Evolutionary conservation across 2,888 invertebrate genomes (phyloP), one percentile per base, ranked within the genome.

Genomic region (Seira musarum): DNA sequence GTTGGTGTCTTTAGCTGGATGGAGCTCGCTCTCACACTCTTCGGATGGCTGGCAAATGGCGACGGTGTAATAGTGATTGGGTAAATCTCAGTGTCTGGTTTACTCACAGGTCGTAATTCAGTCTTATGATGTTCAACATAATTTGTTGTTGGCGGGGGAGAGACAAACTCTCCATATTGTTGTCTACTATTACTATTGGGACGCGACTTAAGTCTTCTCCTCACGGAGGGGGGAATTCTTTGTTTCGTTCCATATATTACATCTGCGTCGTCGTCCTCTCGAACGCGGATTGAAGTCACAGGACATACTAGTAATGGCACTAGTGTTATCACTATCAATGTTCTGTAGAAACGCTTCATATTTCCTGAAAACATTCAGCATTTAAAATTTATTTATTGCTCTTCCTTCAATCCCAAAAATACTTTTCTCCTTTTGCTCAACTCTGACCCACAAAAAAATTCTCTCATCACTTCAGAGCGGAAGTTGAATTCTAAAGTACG

Each of bases 271-370:
- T 78, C 77, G 49, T 80, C 80, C 60, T 72, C 73, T 35, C 77
- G 74, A 63, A 83, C 81, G 70, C 83, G 79, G 49, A 81, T 68
- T 63, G 76, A 17, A 69, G 75, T 72, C 76, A 70, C 71, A 73
- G 83, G 76, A 79, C 81, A 79, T 79, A 81, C 72, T 57, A 83
- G 71, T 63, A 76, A 78, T 79, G 81, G 81, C 81, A 83, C 81
- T 79, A 81, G 77, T 75, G 75, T 71, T 21, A 76, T 69, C 53
- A 83, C 57, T 70, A 81, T 69, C 25, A 80, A 30, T 61, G 71
- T 66, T 80, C 71, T 75, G 71, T 72, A 80, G 66, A 80, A 71
- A 67, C 71, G 60, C 80, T 80, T 80, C 80, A 80, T 80, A 80
- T 70, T 80, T 80, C 74, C 80, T 75, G 75, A 74, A 70, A 74